Evolutionary conservation across 2,888 invertebrate genomes (phyloP).

Genomic region (Pandemis cinnamomeana): DNA sequence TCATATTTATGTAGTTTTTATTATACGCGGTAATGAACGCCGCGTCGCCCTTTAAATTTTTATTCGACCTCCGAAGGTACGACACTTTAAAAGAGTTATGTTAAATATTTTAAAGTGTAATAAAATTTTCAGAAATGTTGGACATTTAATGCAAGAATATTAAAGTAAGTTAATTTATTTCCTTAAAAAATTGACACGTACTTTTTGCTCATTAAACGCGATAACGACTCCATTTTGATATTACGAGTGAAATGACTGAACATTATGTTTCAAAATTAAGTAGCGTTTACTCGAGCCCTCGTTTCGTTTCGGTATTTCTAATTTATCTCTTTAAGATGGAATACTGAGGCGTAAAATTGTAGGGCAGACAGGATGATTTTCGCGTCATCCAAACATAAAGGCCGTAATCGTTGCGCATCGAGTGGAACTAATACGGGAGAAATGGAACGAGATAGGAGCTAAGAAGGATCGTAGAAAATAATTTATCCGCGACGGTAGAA

Average conservation of each 20-base stretch:
- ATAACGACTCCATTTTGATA: constrained; percentile 23
- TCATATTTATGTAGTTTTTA: constrained; percentile 78
- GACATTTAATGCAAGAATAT: constrained; percentile 41
- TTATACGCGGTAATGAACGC: constrained; percentile 70
- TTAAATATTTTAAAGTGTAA: constrained; percentile 52
- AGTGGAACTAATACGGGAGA: constrained; percentile 83
- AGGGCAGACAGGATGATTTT: constrained; percentile 78
- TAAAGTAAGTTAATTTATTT: constrained; percentile 23
- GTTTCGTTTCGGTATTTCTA: constrained; percentile 65
- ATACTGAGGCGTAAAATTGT: constrained; percentile 80
- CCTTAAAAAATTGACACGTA: constrained; percentile 12
- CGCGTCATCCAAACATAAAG: constrained; percentile 82
- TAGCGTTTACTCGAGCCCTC: constrained; percentile 46
- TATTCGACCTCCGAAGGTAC: constrained; percentile 56
- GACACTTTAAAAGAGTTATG: constrained; percentile 55
- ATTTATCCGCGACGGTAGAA: constrained; percentile 81
- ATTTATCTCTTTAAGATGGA: constrained; percentile 69
- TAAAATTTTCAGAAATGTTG: constrained; percentile 49
- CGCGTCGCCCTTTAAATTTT: constrained; percentile 63
- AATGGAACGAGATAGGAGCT: constrained; percentile 81
- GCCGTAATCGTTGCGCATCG: constrained; percentile 83
- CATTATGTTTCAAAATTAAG: constrained; percentile 31
- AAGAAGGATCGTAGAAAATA: constrained; percentile 82
- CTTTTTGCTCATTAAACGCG: constrained; percentile 20
- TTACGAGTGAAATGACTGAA: constrained; percentile 22